Conservation (phyloP, 2,888 invertebrate genomes). For the Drosophila setosimentum region DNA sequence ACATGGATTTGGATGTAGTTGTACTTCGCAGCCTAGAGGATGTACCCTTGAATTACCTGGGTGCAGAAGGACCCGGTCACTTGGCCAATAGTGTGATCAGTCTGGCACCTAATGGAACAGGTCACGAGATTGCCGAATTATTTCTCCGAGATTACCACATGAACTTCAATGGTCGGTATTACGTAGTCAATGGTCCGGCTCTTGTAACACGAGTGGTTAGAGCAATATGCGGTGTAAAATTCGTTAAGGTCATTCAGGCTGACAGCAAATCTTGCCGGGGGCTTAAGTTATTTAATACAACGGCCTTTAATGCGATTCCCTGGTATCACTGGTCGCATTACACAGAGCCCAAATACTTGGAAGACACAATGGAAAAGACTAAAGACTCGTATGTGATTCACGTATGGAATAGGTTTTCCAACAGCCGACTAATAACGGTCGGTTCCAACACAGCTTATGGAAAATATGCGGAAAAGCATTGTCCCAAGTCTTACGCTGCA, state of each 20-base stretch:
- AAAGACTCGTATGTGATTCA: conserved; percentile 78
- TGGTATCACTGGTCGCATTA: conserved; percentile 88
- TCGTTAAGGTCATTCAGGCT: conserved; percentile 86
- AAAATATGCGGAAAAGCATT: conserved; percentile 74
- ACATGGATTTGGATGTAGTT: conserved; percentile 91
- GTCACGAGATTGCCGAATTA: conserved; percentile 86
- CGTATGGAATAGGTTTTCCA: conserved; percentile 83
- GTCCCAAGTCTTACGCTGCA: conserved; percentile 79
- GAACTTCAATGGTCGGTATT: conserved; percentile 87
- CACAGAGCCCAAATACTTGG: conserved; percentile 85
- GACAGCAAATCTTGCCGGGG: conserved; percentile 86
- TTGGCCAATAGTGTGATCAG: conserved; percentile 89
- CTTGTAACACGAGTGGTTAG: conserved; percentile 88
- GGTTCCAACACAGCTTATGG: conserved; percentile 78
- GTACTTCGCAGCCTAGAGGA: conserved; percentile 86
- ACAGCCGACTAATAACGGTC: conserved; percentile 54
- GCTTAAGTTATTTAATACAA: conserved; percentile 88
- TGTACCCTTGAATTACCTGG: conserved; percentile 69
- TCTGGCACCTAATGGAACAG: conserved; percentile 86
- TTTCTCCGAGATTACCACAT: conserved; percentile 86
- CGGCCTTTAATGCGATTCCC: conserved; percentile 88
- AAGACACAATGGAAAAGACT: conserved; percentile 76
- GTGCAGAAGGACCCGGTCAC: conserved; percentile 86
- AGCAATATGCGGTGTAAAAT: conserved; percentile 86
- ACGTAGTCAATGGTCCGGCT: conserved; percentile 86